Conservation (phyloP, 2,888 invertebrate genomes). For the Strigamia transsilvanica region DNA sequence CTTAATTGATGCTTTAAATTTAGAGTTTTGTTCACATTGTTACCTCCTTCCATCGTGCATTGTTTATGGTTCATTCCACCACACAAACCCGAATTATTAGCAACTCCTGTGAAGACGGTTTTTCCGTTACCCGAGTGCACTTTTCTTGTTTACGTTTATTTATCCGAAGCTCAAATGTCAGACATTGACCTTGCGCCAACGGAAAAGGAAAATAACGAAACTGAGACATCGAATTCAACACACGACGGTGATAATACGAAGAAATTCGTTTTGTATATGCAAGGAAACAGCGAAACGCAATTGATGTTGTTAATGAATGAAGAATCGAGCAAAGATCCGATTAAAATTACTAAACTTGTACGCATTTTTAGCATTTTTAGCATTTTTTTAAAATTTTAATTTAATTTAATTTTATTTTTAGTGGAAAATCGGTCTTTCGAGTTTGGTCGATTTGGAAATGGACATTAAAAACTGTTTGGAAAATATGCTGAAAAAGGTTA, state of each 20-base stretch:
- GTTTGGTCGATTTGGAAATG: slow-evolving; percentile 54
- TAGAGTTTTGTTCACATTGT: slow-evolving; percentile 54
- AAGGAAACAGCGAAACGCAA: slow-evolving; percentile 49
- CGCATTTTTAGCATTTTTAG: background rate
- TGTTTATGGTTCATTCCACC: slow-evolving; percentile 50
- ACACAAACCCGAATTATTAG: slow-evolving; percentile 18
- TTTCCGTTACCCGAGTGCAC: slow-evolving; percentile 52
- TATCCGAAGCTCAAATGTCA: slow-evolving; percentile 24
- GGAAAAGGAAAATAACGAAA: background rate
- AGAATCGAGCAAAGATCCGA: background rate
- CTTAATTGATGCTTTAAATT: background rate
- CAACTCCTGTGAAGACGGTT: background rate
- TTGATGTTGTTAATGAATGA: slow-evolving; percentile 21
- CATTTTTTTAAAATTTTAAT: background rate
- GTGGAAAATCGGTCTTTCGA: slow-evolving; percentile 54
- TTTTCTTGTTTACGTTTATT: slow-evolving; percentile 48
- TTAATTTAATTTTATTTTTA: background rate
- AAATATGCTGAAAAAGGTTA: slow-evolving; percentile 43
- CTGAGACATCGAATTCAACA: background rate
- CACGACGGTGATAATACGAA: background rate
- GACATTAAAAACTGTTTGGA: slow-evolving; percentile 54
- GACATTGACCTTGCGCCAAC: background rate
- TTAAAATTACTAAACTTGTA: background rate
- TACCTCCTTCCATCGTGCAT: slow-evolving; percentile 51
- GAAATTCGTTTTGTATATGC: slow-evolving; percentile 18